phyloP scores from a whole-genome alignment of 2,797 vertebrate genomes.

The Tragelaphus eurycerus region DNA sequence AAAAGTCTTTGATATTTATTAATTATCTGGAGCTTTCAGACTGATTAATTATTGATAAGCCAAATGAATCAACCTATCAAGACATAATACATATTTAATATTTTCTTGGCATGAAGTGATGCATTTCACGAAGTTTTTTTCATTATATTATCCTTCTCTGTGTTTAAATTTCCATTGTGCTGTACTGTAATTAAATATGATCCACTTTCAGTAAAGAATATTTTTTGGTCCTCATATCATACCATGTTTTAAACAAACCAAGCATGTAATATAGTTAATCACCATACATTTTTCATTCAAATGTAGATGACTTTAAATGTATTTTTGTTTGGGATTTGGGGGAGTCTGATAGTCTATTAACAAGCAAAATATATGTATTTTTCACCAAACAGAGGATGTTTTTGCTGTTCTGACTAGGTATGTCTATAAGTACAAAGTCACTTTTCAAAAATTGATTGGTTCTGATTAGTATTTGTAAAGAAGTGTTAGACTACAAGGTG shows the following conservation, averaged over 20 bases:
- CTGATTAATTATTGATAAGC: slow-evolving; percentile 83
- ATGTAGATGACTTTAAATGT: slow-evolving; percentile 11
- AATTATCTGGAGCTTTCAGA: slow-evolving; percentile 75
- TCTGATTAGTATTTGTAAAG: background rate
- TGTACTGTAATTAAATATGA: slow-evolving; percentile 12
- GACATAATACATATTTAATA: slow-evolving; percentile 80
- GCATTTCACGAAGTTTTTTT: slow-evolving; percentile 8
- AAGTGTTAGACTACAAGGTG: background rate
- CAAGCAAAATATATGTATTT: background rate
- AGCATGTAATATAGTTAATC: background rate
- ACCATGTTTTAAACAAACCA: slow-evolving; percentile 31
- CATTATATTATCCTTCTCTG: background rate
- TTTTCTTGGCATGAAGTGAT: slow-evolving; percentile 67
- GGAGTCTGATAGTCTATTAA: background rate
- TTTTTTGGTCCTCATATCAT: background rate
- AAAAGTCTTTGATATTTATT: slow-evolving; percentile 82
- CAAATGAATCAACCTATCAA: slow-evolving; percentile 75
- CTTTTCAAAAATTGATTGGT: background rate
- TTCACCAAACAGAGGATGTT: background rate
- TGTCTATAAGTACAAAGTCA: background rate
- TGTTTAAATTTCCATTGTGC: slow-evolving; percentile 49
- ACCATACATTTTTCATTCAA: background rate
- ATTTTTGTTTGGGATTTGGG: background rate
- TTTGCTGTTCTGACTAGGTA: background rate
- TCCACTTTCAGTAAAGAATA: background rate